phyloP scores from a whole-genome alignment of 1,140 invertebrate species.

The Branchinecta lindahli region DNA sequence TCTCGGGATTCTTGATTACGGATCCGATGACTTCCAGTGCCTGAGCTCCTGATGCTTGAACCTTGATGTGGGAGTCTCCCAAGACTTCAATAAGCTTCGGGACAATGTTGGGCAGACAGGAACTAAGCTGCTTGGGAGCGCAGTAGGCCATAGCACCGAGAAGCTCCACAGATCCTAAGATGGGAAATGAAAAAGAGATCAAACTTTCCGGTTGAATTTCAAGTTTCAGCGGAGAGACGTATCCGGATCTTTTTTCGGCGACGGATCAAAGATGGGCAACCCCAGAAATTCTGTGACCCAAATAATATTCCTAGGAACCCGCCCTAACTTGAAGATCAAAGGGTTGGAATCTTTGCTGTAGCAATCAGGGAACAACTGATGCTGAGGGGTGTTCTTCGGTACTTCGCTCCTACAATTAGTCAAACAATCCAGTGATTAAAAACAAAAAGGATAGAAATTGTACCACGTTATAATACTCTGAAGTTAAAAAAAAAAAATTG shows the following conservation, averaged over 20 bases:
- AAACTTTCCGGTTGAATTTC: neutral
- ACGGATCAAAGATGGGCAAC: constrained; percentile 6
- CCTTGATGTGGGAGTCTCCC: constrained; percentile 92
- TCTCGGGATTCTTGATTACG: constrained; percentile 96
- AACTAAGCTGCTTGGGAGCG: constrained; percentile 94
- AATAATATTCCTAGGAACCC: too few relatives aligned
- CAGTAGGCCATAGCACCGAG: constrained; percentile 95
- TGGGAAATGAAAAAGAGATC: constrained; percentile 17
- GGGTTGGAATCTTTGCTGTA: too few relatives aligned
- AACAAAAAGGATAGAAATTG: too few relatives aligned
- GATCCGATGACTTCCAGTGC: constrained; percentile 92
- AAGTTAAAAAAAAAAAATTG: too few relatives aligned
- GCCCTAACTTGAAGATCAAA: too few relatives aligned
- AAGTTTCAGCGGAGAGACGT: neutral
- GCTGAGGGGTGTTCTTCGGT: too few relatives aligned
- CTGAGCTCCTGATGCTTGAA: constrained; percentile 90
- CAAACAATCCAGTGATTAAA: too few relatives aligned
- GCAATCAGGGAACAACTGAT: too few relatives aligned
- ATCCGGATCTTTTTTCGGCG: neutral
- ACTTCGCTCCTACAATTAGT: too few relatives aligned
- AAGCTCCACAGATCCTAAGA: constrained; percentile 76
- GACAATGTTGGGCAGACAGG: constrained; percentile 92
- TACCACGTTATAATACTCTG: too few relatives aligned
- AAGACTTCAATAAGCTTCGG: constrained; percentile 95
- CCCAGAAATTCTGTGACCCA: too few relatives aligned